These are phyloP conservation scores for Alca torda DNA, from an alignment of 2,797 vertebrate species.

Conservation along the genomic window DNA sequence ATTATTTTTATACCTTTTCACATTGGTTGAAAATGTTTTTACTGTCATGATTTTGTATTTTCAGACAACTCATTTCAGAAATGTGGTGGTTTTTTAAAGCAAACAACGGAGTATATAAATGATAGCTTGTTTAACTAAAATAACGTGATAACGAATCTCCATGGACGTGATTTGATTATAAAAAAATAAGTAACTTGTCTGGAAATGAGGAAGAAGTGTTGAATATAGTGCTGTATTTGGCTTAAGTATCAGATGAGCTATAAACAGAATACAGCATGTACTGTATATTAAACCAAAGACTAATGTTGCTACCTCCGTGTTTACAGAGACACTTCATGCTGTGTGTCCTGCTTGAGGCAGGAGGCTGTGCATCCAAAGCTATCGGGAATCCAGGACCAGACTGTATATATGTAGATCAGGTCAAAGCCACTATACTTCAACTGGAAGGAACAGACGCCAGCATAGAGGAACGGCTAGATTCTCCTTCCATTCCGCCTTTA, in stretches of 20 bases:
- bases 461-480: conserved; percentile 83
- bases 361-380: conserved; percentile 86
- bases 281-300: not conserved
- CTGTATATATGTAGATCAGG: conserved; percentile 93
- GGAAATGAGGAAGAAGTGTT: not conserved
- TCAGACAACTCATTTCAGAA: not conserved
- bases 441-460: conserved; percentile 83
- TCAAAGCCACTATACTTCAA: conserved; percentile 90
- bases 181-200: not conserved
- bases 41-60: not conserved
- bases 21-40: not conserved
- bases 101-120: not conserved
- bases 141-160: not conserved
- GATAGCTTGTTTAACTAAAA: not conserved
- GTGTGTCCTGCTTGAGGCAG: conserved; percentile 91
- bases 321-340: conserved; percentile 90
- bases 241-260: not conserved
- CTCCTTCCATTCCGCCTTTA: conserved; percentile 82
- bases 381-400: conserved; percentile 89
- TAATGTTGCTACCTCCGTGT: not conserved
- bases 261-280: not conserved
- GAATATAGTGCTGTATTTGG: not conserved
- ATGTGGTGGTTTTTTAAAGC: not conserved
- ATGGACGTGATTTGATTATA: not conserved
- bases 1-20: not conserved